Evolutionary conservation across 1,140 invertebrate species (phyloP).

Genomic region (Tetragonula clypearis): DNA sequence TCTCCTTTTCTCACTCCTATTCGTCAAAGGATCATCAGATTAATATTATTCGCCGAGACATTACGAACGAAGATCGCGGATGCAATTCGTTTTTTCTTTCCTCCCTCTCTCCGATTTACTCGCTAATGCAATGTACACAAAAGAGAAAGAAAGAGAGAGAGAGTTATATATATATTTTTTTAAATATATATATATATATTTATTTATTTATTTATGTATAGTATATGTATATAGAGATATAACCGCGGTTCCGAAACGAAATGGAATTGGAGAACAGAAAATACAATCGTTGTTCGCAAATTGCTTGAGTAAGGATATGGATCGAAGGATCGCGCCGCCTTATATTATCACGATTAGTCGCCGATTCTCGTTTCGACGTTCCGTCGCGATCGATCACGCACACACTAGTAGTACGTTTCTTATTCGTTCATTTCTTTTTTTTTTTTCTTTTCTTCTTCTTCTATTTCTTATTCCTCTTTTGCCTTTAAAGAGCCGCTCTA

Average conservation of each 20-base stretch:
- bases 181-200: constrained; percentile 56
- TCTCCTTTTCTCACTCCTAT: not conserved
- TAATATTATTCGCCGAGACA: not conserved
- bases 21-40: not conserved
- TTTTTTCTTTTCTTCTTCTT: not conserved
- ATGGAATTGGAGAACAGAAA: constrained; percentile 70
- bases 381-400: constrained; percentile 36
- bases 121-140: constrained; percentile 65
- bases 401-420: not conserved
- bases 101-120: constrained; percentile 52
- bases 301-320: constrained; percentile 82
- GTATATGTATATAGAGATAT: constrained; percentile 72
- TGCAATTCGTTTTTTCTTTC: constrained; percentile 36
- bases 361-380: constrained; percentile 55
- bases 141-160: constrained; percentile 49
- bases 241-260: constrained; percentile 72
- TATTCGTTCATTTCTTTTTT: constrained; percentile 19
- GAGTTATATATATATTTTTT: constrained; percentile 48
- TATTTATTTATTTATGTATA: constrained; percentile 54
- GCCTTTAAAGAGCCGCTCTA: constrained; percentile 40
- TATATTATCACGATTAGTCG: constrained; percentile 43
- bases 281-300: constrained; percentile 80
- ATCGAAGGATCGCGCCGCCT: constrained; percentile 67
- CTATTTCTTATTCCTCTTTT: constrained; percentile 27
- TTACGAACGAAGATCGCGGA: constrained; percentile 10